phyloP scores from a whole-genome alignment of 2,888 invertebrate species.

The Deilephila porcellus region DNA sequence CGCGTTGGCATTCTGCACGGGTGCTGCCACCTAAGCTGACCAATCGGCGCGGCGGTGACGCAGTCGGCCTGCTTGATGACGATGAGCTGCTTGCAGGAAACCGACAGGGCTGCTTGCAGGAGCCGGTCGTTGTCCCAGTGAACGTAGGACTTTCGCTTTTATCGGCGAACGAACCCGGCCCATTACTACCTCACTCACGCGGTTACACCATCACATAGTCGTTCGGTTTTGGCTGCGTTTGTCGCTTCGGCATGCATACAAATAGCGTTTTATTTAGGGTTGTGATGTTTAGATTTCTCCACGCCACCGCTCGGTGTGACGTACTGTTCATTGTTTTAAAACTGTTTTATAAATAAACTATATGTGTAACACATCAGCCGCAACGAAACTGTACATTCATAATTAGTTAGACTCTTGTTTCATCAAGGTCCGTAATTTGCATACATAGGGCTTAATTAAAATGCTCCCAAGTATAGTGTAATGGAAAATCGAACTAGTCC shows the following conservation, averaged over 20 bases:
- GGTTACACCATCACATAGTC: slow-evolving; percentile 75
- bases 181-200: slow-evolving; percentile 79
- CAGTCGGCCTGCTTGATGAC: slow-evolving; percentile 50
- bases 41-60: slow-evolving; percentile 43
- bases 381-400: neutral
- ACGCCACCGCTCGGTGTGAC: slow-evolving; percentile 34
- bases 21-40: slow-evolving; percentile 39
- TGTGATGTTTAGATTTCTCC: slow-evolving; percentile 78
- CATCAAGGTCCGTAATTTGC: neutral
- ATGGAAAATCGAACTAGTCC: neutral
- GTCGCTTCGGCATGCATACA: slow-evolving; percentile 74
- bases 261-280: slow-evolving; percentile 69
- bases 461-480: neutral
- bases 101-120: slow-evolving; percentile 67
- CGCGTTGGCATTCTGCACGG: slow-evolving; percentile 29
- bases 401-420: neutral
- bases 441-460: slow-evolving; percentile 1
- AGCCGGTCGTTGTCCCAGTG: slow-evolving; percentile 83
- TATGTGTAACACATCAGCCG: slow-evolving; percentile 34
- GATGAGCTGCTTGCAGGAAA: slow-evolving; percentile 68
- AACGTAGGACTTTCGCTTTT: slow-evolving; percentile 83
- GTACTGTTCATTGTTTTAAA: slow-evolving; percentile 49
- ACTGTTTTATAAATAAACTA: slow-evolving; percentile 50
- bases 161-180: slow-evolving; percentile 82
- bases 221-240: slow-evolving; percentile 75